Evolutionary conservation across 2,797 vertebrate genomes (phyloP), one percentile per base, ranked within the genome.

Genomic region (Peromyscus melanophrys): DNA sequence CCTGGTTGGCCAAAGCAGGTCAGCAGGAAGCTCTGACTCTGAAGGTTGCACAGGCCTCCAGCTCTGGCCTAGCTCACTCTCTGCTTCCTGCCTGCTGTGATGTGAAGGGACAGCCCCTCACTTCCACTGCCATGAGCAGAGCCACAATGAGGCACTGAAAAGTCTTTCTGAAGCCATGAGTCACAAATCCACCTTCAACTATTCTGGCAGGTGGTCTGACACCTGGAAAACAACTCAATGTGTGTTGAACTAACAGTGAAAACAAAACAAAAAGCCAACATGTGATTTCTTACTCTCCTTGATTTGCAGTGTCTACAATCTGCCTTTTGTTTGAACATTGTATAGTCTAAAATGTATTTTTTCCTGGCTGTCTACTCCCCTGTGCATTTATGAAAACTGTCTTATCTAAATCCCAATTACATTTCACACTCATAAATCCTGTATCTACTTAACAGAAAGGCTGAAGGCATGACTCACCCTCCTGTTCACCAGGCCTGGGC

Each of bases 401-500:
- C 40, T 76, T 46, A 63, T 88, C 80, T 55, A 67, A 92, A 73
- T 43, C 19, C 21, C 46, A 55, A 1, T 25, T 78, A 34, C 40
- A 55, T 9, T 71, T 49, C 61, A 34, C 52, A 37, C 21, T 65
- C 57, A 86, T 92, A 89, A 92, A 67, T 65, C 37, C 69, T 17
- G 10, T 59, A 46, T 88, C 49, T 75, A 40, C n/a, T 31, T 57
- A 59, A 29, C 65, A 69, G 63, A 55, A 86, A 69, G 31, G 65
- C 65, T 37, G 65, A 55, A 67, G 31, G 8, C 29, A 27, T 4
- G 25, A 3, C 9, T n/a, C 4, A 0, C 1, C 23, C 11, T 87
- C 34, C 55, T 29, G 23, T 21, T 43, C 52, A 3, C 59, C 27
- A 69, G 55, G 0, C 57, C 43, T 4, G 0, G 1, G 0, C 12